Evolutionary conservation across 1,140 invertebrate species (phyloP), one percentile per base, ranked within the genome.

Genomic region (Trypoxylus dichotomus): DNA sequence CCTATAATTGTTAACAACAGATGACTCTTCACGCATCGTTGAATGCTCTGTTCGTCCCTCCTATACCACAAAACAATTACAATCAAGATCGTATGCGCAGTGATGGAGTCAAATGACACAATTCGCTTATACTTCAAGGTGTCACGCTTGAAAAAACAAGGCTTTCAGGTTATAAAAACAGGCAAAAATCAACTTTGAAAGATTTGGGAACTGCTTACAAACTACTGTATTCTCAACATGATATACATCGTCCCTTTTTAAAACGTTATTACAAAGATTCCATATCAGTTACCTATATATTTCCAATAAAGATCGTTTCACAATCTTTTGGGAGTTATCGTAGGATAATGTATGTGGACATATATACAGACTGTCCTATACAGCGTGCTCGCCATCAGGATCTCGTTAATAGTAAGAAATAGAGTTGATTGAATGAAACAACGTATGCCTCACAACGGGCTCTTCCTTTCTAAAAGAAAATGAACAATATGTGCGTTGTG

Each of bases 1-100:
- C 80, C 83, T 84, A 83, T 84, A 84, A 84, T 84, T 84, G 83
- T 84, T 84, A 83, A 84, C 83, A 84, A 83, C 83, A 83, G 82
- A 82, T 82, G 83, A 84, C 83, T 83, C 81, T 82, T 81, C 78
- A 82, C 76, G 82, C 75, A 79, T 78, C 78, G 81, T 75, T 81
- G 81, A 74, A 77, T 71, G 77, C 79, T 29, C 60, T 68, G 72
- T 77, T 76, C 60, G 75, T 21, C 78, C 78, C 73, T 76, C 73
- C 63, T 32, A 15, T 77, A 73, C 43, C 77, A 78, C 47, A 29
- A 74, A 74, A 47, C 42, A 58, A 73, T 63, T 68, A 71, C 58
- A 74, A 32, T 32, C n/a, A 41, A 41, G 41, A n/a, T 37, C 27
- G 25, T 43, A 32, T 27, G 72, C 72, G 19, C 25, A 41, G 41